Conservation (phyloP, 2,113 vertebrate species). For the Hippoglossus stenolepis region DNA sequence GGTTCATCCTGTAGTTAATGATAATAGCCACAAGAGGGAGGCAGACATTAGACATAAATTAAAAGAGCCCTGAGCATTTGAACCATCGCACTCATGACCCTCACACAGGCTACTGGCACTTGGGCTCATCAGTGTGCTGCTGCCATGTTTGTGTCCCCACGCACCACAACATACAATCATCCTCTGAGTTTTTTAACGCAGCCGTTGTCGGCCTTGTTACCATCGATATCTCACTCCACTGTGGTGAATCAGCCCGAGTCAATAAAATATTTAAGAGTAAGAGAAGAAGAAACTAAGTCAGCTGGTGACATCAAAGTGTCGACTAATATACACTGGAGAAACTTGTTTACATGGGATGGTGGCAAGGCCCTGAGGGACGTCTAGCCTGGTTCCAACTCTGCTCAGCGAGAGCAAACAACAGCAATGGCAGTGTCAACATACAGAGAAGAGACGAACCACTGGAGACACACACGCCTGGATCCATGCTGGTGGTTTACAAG, state of each 20-base stretch:
- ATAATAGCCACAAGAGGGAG: slow-evolving; percentile 73
- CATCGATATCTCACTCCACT: slow-evolving; percentile 16
- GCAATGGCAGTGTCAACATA: slow-evolving; percentile 34
- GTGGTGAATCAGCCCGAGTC: slow-evolving; percentile 46
- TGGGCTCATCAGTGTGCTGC: slow-evolving; percentile 7
- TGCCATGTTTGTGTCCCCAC: background rate
- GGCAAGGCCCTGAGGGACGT: slow-evolving; percentile 64
- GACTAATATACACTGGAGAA: slow-evolving; percentile 71
- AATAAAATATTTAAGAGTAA: slow-evolving; percentile 75
- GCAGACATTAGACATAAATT: slow-evolving; percentile 53
- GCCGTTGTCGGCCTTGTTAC: slow-evolving; percentile 1
- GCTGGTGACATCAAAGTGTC: slow-evolving; percentile 70
- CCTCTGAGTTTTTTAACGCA: slow-evolving; percentile 9
- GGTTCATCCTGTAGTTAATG: slow-evolving; percentile 35
- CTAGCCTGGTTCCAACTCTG: slow-evolving; percentile 66
- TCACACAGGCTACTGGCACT: slow-evolving; percentile 8
- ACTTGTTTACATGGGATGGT: slow-evolving; percentile 76
- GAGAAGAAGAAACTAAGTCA: slow-evolving; percentile 63
- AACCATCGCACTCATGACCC: background rate
- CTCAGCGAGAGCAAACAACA: slow-evolving; percentile 56
- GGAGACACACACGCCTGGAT: slow-evolving; percentile 43
- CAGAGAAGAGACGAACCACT: slow-evolving; percentile 38
- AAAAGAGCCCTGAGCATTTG: background rate
- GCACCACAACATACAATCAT: background rate
- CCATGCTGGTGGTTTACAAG: slow-evolving; percentile 22